A percentile compares a stretch with the other conserved stretches of the same genome.
These are phyloP conservation scores for Axis porcinus DNA, from an alignment of 2,113 vertebrate genomes.

Conservation along the genomic window DNA sequence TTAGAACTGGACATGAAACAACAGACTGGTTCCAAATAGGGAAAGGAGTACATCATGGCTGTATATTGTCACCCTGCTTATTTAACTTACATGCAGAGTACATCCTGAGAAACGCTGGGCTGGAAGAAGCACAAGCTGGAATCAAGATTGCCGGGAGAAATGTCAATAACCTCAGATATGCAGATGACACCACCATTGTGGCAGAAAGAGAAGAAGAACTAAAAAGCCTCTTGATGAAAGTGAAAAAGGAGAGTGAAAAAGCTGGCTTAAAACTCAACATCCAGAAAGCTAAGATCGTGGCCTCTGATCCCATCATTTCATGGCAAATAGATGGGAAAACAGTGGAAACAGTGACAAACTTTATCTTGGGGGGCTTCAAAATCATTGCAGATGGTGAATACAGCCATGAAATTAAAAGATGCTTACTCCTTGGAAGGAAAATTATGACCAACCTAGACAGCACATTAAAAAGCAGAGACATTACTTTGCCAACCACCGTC, in stretches of 20 bases:
- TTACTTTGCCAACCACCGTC: neutral
- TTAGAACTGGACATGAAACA: neutral
- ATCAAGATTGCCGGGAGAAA: neutral
- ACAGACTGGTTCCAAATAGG: neutral
- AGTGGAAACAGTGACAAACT: neutral
- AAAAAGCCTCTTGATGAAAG: neutral
- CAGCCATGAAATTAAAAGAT: neutral
- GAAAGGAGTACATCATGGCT: rapidly evolving
- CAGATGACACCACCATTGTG: neutral
- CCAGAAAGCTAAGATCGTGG: neutral
- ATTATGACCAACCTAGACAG: neutral
- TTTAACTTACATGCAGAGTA: neutral
- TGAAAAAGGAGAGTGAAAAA: neutral
- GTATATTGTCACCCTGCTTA: neutral
- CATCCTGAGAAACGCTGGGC: neutral
- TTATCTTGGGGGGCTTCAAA: neutral
- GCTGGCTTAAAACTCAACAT: neutral
- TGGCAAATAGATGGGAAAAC: neutral
- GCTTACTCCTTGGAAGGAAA: neutral
- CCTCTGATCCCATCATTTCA: neutral
- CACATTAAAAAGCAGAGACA: neutral
- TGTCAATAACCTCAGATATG: neutral
- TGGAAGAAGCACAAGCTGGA: neutral
- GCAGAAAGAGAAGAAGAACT: neutral
- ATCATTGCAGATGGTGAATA: neutral